Evolutionary conservation across 2,113 vertebrate genomes (phyloP), one percentile per base, ranked within the genome.

Genomic region (Origma solitaria): DNA sequence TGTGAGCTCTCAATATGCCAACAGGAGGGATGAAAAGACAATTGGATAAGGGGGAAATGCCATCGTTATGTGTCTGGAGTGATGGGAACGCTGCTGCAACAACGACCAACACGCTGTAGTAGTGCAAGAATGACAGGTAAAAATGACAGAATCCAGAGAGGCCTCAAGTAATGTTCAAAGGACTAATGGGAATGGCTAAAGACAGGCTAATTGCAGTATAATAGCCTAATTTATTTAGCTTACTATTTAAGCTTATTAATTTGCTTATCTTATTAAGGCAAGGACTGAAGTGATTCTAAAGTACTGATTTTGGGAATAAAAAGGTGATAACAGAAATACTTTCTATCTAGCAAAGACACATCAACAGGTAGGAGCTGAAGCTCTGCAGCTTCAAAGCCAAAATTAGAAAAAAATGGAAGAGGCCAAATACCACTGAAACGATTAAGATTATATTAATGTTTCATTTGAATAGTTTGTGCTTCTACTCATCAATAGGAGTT

Each of bases 91-190:
- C 76, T 80, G 16, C 3, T 66, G 58, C 31, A 42, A 51, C 2
- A 10, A 37, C 0, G 1, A 65, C 2, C 2, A 88, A 47, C 42
- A 15, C 0, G 2, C 42, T 54, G 35, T 1, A 30, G 54, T 16
- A 61, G 17, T 0, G n/a, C 45, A 44, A 7, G 11, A 71, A 51
- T 1, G 2, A 37, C 4, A 73, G 1, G 2, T 25, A 47, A 77
- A 73, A 81, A 35, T 18, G 16, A 81, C 42, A 81, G 68, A 30
- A 47, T 33, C 45, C 64, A 75, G 86, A 58, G 19, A 62, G 22
- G 47, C 44, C 64, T 73, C 40, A 42, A 58, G 30, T 14, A 31
- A n/a, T 23, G 25, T 4, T 58, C 54, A 56, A 81, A 75, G 71
- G 30, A 78, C 71, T 51, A 77, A 65, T 30, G 64, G 30, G 50